Evolutionary conservation across 2,113 vertebrate species (phyloP).

Genomic region (Rhinopomastus cyanomelas): DNA sequence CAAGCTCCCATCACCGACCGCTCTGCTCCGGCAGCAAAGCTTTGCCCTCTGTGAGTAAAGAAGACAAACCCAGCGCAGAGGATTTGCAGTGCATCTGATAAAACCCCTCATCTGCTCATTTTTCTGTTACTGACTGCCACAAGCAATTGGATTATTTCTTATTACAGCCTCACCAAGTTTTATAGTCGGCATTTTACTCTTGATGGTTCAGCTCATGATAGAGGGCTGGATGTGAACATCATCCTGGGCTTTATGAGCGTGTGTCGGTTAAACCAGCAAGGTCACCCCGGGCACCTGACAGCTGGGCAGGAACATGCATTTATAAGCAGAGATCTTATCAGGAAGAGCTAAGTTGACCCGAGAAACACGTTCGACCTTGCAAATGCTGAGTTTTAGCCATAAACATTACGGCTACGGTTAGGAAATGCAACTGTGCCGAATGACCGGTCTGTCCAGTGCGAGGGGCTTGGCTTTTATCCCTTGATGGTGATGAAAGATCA

Average conservation of each 20-base stretch:
- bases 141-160: neutral
- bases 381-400: neutral
- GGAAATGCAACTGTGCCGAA: neutral
- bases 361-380: neutral
- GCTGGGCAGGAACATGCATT: rapidly evolving
- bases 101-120: neutral
- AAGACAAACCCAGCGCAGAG: neutral
- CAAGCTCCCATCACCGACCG: rapidly evolving
- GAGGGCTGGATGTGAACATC: neutral
- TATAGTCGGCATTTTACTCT: neutral
- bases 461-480: neutral
- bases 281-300: neutral
- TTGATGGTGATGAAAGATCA: neutral
- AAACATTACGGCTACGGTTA: neutral
- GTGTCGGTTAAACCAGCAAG: neutral
- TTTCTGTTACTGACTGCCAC: neutral
- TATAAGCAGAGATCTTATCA: neutral
- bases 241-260: neutral
- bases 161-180: neutral
- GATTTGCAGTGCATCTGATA: neutral
- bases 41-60: neutral
- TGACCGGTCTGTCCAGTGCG: neutral
- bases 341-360: neutral
- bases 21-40: rapidly evolving
- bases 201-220: neutral